These are phyloP conservation scores for Mamestra configurata DNA, from an alignment of 1,140 invertebrate species.

Conservation along the genomic window DNA sequence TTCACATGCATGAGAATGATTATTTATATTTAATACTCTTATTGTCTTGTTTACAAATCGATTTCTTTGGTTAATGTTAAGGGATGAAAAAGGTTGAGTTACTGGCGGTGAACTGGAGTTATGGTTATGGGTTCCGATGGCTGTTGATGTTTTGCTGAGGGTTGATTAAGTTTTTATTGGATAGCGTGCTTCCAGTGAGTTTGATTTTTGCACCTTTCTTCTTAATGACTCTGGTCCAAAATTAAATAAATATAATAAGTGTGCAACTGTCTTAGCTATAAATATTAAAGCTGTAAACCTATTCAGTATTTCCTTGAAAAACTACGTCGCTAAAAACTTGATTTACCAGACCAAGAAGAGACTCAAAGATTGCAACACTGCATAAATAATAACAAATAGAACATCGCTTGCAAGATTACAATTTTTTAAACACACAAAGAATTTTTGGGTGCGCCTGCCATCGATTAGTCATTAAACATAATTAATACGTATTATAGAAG, in stretches of 20 bases:
- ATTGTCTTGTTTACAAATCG: conserved; percentile 52
- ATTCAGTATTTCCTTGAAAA: not conserved
- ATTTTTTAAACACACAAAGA: conserved; percentile 44
- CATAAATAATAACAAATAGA: conserved; percentile 9
- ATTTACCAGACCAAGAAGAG: conserved; percentile 6
- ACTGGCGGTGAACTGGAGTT: conserved; percentile 18
- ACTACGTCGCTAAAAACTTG: not conserved
- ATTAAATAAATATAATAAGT: not conserved
- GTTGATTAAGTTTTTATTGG: conserved; percentile 38
- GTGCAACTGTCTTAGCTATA: not conserved
- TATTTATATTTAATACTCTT: conserved; percentile 52
- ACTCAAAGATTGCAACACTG: conserved; percentile 7
- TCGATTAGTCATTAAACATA: conserved; percentile 42
- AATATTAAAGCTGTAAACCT: not conserved
- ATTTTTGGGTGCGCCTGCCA: conserved; percentile 44
- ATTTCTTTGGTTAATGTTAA: conserved; percentile 30
- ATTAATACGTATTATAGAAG: conserved; percentile 49
- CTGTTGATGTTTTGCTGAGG: conserved; percentile 21
- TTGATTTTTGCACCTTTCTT: not conserved
- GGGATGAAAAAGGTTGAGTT: conserved; percentile 44
- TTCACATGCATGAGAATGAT: conserved; percentile 43
- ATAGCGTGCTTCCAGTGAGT: not conserved
- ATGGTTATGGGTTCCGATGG: conserved; percentile 39
- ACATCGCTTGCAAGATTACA: conserved; percentile 8
- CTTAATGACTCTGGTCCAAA: not conserved